Conservation (phyloP, 2,888 invertebrate genomes). For the Lucinisca nassula region DNA sequence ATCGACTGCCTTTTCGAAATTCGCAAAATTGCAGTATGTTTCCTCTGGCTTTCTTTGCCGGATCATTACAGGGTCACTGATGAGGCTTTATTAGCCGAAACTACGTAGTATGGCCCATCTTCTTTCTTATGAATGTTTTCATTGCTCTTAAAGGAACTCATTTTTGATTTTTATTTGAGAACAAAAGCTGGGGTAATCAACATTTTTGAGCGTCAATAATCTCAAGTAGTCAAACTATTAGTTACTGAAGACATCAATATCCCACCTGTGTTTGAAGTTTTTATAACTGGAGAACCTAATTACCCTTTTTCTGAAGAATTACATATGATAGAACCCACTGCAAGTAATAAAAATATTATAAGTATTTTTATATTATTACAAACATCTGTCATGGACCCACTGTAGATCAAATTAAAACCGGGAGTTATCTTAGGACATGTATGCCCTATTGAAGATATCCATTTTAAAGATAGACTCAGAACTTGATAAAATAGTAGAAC, state of each 20-base stretch:
- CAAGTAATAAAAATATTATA: not conserved
- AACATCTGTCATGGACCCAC: slow-evolving; percentile 25
- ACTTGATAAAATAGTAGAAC: too few species aligned
- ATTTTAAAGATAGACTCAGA: too few species aligned
- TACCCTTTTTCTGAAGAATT: slow-evolving; percentile 7
- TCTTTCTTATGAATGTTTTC: too few species aligned
- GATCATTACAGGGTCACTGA: too few species aligned
- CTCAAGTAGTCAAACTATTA: not conserved
- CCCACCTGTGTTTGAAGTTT: slow-evolving; percentile 1
- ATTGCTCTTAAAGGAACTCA: too few species aligned
- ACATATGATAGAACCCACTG: not conserved
- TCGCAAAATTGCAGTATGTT: too few species aligned
- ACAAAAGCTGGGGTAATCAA: slow-evolving; percentile 1
- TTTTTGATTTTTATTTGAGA: too few species aligned
- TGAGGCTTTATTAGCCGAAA: too few species aligned
- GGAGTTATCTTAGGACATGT: not conserved
- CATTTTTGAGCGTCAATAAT: not conserved
- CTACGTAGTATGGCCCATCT: too few species aligned
- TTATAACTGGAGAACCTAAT: not conserved
- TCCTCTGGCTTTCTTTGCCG: too few species aligned
- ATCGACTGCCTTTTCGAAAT: too few species aligned
- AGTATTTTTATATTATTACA: not conserved
- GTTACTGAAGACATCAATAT: slow-evolving; percentile 1
- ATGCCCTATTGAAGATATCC: not conserved
- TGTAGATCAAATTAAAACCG: slow-evolving; percentile 7